Evolutionary conservation across 2,113 vertebrate species (phyloP).

Genomic region (Tonatia bakeri): DNA sequence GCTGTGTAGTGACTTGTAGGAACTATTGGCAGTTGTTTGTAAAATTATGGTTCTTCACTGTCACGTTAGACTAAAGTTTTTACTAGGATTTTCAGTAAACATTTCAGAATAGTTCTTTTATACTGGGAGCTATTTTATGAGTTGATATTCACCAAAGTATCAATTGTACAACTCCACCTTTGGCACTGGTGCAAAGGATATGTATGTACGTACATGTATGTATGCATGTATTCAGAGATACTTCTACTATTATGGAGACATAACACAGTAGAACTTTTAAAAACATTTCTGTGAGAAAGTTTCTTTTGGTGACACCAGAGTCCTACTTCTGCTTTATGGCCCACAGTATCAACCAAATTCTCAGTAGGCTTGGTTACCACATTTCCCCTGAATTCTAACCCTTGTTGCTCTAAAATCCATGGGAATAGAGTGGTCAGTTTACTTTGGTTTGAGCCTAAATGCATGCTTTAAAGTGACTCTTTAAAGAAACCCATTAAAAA

Average conservation of each 20-base stretch:
- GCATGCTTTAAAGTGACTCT: slow-evolving; percentile 58
- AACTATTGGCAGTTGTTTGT: background rate
- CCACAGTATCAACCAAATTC: slow-evolving; percentile 24
- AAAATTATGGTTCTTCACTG: background rate
- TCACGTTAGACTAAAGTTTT: background rate
- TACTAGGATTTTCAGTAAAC: background rate
- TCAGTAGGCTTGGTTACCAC: slow-evolving; percentile 53
- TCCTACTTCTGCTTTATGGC: background rate
- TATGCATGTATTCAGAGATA: background rate
- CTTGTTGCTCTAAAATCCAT: slow-evolving; percentile 50
- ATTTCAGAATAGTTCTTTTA: background rate
- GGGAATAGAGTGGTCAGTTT: slow-evolving; percentile 67
- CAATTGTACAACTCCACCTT: background rate
- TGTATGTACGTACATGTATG: background rate
- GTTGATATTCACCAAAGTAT: slow-evolving; percentile 5
- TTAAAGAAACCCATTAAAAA: slow-evolving; percentile 63
- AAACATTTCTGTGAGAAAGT: slow-evolving; percentile 41
- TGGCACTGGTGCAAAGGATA: background rate
- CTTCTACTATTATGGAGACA: background rate
- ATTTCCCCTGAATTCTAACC: slow-evolving; percentile 57
- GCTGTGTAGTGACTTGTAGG: background rate
- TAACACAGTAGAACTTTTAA: background rate
- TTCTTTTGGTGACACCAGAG: slow-evolving; percentile 6
- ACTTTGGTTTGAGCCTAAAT: slow-evolving; percentile 67
- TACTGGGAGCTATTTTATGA: background rate